Base-by-base conservation (phyloP, 2,113 vertebrate genomes). In the Trogon melanurus region DNA sequence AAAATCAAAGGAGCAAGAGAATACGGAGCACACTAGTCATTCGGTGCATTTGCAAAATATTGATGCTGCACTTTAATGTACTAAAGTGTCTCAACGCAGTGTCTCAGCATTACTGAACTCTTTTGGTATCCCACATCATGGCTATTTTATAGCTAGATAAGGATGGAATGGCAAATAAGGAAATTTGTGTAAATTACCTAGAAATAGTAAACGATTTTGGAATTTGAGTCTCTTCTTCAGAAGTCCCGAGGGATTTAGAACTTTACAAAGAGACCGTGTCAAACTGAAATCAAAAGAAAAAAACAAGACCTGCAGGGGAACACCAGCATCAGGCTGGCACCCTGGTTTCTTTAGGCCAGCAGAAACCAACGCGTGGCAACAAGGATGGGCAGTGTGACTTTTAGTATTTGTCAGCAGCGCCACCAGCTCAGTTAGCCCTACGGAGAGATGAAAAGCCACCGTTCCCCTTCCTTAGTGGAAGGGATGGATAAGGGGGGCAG, bases 1-100 rank as follows among this genome's bases (percentile, higher is more conserved):
- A 91, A 91, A 94, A 94, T 61, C 74, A 85, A 91, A 89, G 48
- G 18, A 94, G 69, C 27, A 56, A 57, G 64, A 85, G 93, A 83
- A 95, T 44, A 76, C 36, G 79, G 54, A 71, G 70, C 32, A 60
- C 56, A 62, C 85, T 73, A 91, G 67, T 78, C 67, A 90, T 62
- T 75, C 3, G 11, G 34, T 71, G 48, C 57, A 70, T 74, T 79
- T 88, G 57, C 69, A 96, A 88, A 96, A 96, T 80, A 91, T 18
- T 84, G 88, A 95, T 95, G 76, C 19, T 19, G 15, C 54, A 51
- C 61, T 67, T 80, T 15, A 78, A 86, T 1, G 3, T 64, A 82
- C 64, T 58, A 5, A 82, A 76, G 38, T 17, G 23, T 91, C 72
- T 92, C 89, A 58, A 25, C 12, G 38, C 3, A 0, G 18, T 48